Evolutionary conservation across 2,797 vertebrate species (phyloP).

Genomic region (Periparus ater): DNA sequence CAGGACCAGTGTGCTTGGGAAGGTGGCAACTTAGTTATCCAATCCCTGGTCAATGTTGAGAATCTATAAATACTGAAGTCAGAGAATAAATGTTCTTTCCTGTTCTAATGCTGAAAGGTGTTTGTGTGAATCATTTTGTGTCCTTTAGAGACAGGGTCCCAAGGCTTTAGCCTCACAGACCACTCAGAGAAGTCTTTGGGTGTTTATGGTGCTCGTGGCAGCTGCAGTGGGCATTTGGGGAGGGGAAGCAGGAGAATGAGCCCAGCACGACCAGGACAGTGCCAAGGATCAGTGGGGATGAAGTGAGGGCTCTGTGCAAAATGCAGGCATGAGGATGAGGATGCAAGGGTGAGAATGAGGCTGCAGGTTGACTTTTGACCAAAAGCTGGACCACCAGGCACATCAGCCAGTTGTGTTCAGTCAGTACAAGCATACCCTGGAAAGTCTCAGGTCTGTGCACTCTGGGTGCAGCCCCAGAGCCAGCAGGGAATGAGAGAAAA

Average conservation of each 20-base stretch:
- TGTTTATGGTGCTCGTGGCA: background rate
- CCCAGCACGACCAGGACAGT: too few relatives aligned
- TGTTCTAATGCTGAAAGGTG: too few relatives aligned
- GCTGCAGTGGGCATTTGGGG: rapidly evolving
- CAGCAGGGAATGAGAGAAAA: background rate
- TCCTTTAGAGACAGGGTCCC: too few relatives aligned
- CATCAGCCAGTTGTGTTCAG: background rate
- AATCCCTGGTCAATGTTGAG: too few relatives aligned
- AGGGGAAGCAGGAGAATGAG: rapidly evolving
- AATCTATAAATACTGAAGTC: too few relatives aligned
- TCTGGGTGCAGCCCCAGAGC: background rate
- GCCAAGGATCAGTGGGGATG: background rate
- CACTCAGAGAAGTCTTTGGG: background rate
- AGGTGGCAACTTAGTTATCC: too few relatives aligned
- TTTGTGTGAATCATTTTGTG: too few relatives aligned
- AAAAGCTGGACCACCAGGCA: background rate
- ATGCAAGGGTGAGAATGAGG: background rate
- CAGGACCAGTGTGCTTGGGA: too few relatives aligned
- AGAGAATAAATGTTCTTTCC: too few relatives aligned
- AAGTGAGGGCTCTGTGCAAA: background rate
- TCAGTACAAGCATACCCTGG: too few relatives aligned
- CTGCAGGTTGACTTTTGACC: background rate
- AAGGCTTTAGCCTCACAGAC: background rate
- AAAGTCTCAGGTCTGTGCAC: background rate
- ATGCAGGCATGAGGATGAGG: background rate